A percentile compares a stretch with the other conserved stretches of the same genome.
These are phyloP conservation scores for Elegia similella DNA, from an alignment of 2,888 invertebrate species.

Conservation along the genomic window DNA sequence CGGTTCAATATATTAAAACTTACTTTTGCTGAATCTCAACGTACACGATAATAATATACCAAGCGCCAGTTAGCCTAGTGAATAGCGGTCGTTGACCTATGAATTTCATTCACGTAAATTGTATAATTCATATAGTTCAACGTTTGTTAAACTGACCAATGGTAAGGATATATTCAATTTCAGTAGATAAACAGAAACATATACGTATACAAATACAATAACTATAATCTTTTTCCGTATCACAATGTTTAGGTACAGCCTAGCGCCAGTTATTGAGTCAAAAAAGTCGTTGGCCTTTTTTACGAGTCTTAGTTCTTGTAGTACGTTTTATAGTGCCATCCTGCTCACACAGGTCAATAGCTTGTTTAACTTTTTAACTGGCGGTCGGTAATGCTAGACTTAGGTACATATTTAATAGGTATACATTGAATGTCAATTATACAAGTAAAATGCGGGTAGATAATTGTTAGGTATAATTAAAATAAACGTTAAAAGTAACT, in stretches of 20 bases:
- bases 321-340: background rate
- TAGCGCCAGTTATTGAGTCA: no score
- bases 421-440: background rate
- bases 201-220: no score
- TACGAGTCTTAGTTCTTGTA: no score
- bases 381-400: background rate
- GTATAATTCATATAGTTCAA: no score
- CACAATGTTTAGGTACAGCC: no score
- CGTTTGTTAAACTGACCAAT: no score
- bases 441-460: background rate
- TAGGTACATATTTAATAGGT: background rate
- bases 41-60: background rate
- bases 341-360: background rate
- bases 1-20: no score
- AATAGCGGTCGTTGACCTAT: background rate
- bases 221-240: no score
- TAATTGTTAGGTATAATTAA: background rate
- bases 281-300: no score
- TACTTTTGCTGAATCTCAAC: no score
- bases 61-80: background rate
- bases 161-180: no score
- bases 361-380: background rate
- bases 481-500: background rate
- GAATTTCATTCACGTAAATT: background rate
- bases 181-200: no score